Percentiles rank a stretch among this genome's conserved stretches.
These are phyloP conservation scores for Aspidiotus destructor DNA, from an alignment of 2,888 invertebrate species.

Conservation along the genomic window DNA sequence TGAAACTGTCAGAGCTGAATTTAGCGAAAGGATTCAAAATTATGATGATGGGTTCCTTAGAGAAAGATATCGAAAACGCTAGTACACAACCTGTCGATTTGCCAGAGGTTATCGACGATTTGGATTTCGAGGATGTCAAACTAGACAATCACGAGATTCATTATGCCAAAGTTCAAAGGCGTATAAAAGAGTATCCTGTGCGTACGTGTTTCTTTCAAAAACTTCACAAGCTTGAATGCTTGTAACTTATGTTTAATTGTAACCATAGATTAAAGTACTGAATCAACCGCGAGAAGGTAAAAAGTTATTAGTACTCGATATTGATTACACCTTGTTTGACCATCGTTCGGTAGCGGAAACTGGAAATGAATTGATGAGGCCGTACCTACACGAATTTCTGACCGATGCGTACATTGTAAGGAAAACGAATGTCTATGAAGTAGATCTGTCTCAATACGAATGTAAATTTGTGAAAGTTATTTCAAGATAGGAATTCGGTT, in stretches of 20 bases:
- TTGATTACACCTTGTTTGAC: conserved; percentile 94
- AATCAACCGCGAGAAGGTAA: conserved; percentile 76
- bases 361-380: conserved; percentile 82
- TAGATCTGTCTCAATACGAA: not conserved
- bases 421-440: not conserved
- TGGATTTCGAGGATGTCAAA: conserved; percentile 76
- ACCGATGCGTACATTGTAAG: conserved; percentile 62
- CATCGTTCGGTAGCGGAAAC: conserved; percentile 87
- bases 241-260: not conserved
- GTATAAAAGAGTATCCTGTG: conserved; percentile 70
- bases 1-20: conserved; percentile 62
- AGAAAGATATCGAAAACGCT: conserved; percentile 80
- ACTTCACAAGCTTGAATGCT: not conserved
- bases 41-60: conserved; percentile 95
- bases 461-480: conserved; percentile 11
- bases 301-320: conserved; percentile 83
- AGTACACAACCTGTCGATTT: conserved; percentile 68
- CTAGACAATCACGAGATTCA: conserved; percentile 60
- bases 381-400: conserved; percentile 88
- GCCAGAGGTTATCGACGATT: conserved; percentile 80
- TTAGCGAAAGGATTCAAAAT: conserved; percentile 81
- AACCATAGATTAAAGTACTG: conserved; percentile 52
- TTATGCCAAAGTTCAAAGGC: conserved; percentile 68
- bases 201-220: not conserved
- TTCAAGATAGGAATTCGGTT: conserved; percentile 10